Conservation (phyloP, 2,113 vertebrate species). For the Paracanthobrama guichenoti region DNA sequence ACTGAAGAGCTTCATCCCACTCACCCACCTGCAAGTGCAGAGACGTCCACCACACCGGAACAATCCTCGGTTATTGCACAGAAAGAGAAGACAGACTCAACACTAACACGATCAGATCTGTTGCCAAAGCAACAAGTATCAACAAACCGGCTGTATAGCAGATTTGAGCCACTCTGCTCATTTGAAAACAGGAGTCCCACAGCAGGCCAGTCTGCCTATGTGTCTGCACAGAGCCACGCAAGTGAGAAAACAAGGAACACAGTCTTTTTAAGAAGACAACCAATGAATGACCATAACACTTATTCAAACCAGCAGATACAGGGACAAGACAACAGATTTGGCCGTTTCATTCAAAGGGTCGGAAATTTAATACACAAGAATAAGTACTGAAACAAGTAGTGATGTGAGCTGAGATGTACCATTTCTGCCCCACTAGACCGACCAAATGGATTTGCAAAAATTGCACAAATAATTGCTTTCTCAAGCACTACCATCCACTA, state of each 20-base stretch:
- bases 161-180: slow-evolving; percentile 84
- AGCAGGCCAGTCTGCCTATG: slow-evolving; percentile 16
- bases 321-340: slow-evolving; percentile 51
- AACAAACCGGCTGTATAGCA: slow-evolving; percentile 81
- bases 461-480: slow-evolving; percentile 5
- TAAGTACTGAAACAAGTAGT: slow-evolving; percentile 33
- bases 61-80: slow-evolving; percentile 36
- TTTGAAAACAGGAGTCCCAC: slow-evolving; percentile 71
- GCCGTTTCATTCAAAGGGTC: slow-evolving; percentile 55
- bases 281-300: slow-evolving; percentile 17
- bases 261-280: slow-evolving; percentile 46
- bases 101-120: slow-evolving; percentile 50
- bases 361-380: slow-evolving; percentile 57
- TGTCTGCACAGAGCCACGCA: slow-evolving; percentile 50
- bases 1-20: slow-evolving; percentile 79
- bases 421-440: background rate
- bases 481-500: background rate
- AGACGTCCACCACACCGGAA: slow-evolving; percentile 15
- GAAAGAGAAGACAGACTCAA: slow-evolving; percentile 57
- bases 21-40: background rate
- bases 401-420: background rate
- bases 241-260: slow-evolving; percentile 73
- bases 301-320: slow-evolving; percentile 27
- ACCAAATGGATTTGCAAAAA: background rate
- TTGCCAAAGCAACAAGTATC: slow-evolving; percentile 65